Conservation (phyloP, 2,797 vertebrate genomes). For the Tenualosa thibaudeaui region DNA sequence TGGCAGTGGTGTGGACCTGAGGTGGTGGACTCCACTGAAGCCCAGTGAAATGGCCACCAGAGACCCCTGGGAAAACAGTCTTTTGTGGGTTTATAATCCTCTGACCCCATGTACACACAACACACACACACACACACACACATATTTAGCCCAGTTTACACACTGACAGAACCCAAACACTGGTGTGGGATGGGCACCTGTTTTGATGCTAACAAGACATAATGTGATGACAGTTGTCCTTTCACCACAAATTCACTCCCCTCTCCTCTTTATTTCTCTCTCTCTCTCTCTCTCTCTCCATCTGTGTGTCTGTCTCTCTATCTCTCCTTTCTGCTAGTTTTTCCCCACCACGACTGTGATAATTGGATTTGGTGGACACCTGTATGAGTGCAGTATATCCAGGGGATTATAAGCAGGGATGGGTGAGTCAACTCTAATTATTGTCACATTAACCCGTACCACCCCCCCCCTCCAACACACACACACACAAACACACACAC, state of each 20-base stretch:
- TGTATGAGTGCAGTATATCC: constrained; percentile 67
- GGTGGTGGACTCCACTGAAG: background rate
- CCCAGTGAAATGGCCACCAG: background rate
- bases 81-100: background rate
- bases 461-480: background rate
- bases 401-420: constrained; percentile 67
- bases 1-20: background rate
- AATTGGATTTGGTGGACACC: constrained; percentile 68
- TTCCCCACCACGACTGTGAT: constrained; percentile 50
- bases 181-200: constrained; percentile 8
- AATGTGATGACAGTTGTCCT: constrained; percentile 35
- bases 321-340: constrained; percentile 31
- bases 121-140: no score
- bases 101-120: background rate
- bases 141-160: background rate
- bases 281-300: constrained; percentile 31
- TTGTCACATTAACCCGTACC: constrained; percentile 48
- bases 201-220: constrained; percentile 23
- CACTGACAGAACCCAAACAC: background rate
- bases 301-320: background rate
- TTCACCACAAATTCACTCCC: constrained; percentile 28
- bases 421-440: constrained; percentile 69
- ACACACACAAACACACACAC: background rate
- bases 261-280: background rate
- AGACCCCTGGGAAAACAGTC: background rate